Evolutionary conservation across 2,113 vertebrate genomes (phyloP).

Genomic region (Chaetorhynchus papuensis): DNA sequence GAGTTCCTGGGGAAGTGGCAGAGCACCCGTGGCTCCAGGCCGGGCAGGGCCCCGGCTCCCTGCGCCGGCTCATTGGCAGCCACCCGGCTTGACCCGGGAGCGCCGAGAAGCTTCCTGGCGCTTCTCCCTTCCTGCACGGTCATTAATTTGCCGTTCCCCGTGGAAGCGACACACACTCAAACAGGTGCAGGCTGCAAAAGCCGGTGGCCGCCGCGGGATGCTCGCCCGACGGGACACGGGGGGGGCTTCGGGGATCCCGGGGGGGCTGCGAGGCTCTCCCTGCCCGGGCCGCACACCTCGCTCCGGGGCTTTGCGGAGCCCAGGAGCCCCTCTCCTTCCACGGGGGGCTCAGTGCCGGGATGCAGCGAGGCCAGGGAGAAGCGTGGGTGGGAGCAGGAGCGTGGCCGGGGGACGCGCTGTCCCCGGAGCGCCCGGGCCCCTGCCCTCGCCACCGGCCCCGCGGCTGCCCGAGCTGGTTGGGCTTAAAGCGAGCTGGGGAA

Average conservation of each 20-base stretch:
- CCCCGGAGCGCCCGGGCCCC: not conserved
- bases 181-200: not conserved
- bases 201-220: not conserved
- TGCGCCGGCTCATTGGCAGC: not conserved
- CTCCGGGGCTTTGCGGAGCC: not conserved
- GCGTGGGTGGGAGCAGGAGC: not conserved
- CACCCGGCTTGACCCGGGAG: not conserved
- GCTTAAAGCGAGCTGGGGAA: not conserved
- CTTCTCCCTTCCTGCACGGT: not conserved
- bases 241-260: not conserved
- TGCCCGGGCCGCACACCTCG: not conserved
- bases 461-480: not conserved
- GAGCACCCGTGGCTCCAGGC: not conserved
- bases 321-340: not conserved
- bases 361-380: not conserved
- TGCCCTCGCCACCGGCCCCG: not conserved
- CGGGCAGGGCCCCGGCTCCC: not conserved
- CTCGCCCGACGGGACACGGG: not conserved
- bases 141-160: not conserved
- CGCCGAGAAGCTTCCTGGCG: not conserved
- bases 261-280: not conserved
- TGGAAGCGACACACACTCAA: not conserved
- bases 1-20: not conserved
- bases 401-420: not conserved
- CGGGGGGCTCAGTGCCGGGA: not conserved